Conservation (phyloP, 2,888 invertebrate species). For the Papilio protenor region DNA sequence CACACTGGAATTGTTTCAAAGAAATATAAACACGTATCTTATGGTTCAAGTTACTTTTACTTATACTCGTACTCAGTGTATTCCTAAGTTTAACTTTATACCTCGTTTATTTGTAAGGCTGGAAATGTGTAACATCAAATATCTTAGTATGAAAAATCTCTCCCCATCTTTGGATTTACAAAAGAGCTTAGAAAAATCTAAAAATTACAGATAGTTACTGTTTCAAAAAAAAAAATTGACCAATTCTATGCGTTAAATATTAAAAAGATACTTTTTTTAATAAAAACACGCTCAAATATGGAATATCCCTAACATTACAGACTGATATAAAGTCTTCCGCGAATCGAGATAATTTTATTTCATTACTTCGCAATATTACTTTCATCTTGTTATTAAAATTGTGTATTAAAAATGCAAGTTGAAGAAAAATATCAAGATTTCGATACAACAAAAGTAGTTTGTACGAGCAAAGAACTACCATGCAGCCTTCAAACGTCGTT, state of each 20-base stretch:
- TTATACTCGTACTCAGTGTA: too few relatives aligned
- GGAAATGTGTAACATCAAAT: too few relatives aligned
- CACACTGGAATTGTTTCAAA: not conserved
- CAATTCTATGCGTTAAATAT: too few relatives aligned
- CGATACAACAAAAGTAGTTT: constrained; percentile 31
- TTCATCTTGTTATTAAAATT: constrained; percentile 24
- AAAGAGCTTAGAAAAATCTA: too few relatives aligned
- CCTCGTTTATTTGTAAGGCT: too few relatives aligned
- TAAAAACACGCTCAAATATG: not conserved
- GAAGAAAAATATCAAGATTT: constrained; percentile 41
- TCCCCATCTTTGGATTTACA: too few relatives aligned
- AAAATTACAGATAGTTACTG: too few relatives aligned
- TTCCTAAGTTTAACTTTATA: too few relatives aligned
- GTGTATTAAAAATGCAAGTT: constrained; percentile 45
- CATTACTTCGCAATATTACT: not conserved
- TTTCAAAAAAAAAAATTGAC: too few relatives aligned
- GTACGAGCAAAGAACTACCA: constrained; percentile 30
- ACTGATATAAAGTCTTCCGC: constrained; percentile 6
- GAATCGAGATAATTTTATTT: constrained; percentile 26
- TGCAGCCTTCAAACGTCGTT: constrained; percentile 52
- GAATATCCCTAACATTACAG: not conserved
- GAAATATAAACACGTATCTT: too few relatives aligned
- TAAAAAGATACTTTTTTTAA: not conserved
- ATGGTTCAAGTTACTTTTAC: too few relatives aligned
- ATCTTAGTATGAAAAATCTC: too few relatives aligned